phyloP scores from a whole-genome alignment of 2,113 vertebrate genomes.

The Trematocara marginatum region DNA sequence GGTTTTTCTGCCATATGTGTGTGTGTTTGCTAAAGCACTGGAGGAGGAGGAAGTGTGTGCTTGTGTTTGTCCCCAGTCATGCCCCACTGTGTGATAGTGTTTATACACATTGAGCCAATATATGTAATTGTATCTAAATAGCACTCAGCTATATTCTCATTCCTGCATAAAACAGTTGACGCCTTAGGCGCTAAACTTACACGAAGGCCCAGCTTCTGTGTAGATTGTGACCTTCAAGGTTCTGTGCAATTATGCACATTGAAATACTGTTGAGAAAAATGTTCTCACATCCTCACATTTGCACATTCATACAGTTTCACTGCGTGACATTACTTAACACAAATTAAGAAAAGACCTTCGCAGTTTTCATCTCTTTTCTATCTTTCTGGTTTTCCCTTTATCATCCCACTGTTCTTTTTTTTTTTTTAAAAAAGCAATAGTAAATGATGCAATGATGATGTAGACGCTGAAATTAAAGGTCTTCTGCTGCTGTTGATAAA shows the following conservation, averaged over 20 bases:
- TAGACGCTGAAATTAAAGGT: not conserved
- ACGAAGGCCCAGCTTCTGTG: not conserved
- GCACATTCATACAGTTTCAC: not conserved
- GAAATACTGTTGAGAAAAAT: not conserved
- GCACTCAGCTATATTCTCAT: not conserved
- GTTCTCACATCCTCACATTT: not conserved
- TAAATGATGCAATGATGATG: slow-evolving; percentile 7
- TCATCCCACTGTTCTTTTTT: not conserved
- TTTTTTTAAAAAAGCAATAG: not conserved
- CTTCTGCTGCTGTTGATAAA: not conserved
- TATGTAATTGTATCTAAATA: slow-evolving; percentile 3
- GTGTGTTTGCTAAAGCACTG: not conserved
- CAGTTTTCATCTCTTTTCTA: not conserved
- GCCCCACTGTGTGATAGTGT: not conserved
- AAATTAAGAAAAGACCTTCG: not conserved
- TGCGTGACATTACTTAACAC: not conserved
- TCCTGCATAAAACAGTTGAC: not conserved
- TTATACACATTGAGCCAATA: not conserved
- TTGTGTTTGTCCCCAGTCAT: not conserved
- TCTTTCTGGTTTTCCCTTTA: not conserved
- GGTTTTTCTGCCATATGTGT: not conserved
- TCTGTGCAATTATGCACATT: not conserved
- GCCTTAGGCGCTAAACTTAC: not conserved
- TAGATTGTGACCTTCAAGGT: not conserved
- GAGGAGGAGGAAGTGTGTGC: not conserved